Evolutionary conservation across 1,140 invertebrate species (phyloP), one percentile per base, ranked within the genome.

Genomic region (Drosophila nannoptera): DNA sequence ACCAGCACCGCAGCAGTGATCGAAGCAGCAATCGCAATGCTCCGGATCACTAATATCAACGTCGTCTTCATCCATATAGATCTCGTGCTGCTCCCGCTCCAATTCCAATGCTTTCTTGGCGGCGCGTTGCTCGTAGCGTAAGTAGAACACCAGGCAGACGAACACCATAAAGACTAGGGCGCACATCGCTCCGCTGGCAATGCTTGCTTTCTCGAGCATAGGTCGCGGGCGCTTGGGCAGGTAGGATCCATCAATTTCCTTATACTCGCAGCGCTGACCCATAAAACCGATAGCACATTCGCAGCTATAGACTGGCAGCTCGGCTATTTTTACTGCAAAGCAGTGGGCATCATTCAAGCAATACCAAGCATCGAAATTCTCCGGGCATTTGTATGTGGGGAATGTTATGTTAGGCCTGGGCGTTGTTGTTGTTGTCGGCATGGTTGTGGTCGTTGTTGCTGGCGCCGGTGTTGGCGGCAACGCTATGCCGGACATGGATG

Each of bases 181-280:
- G 90, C 97, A 94, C 78, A 94, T 95, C 65, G 95, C 96, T 83
- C 96, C 96, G 80, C 95, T 95, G 60, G 96, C 96, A 90, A 97
- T 97, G 88, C 95, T 96, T 64, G 96, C 96, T 82, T 94, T 96
- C 92, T 97, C 96, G 88, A 97, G 91, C 94, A 97, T 95, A 61
- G 95, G 93, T 90, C 94, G 94, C 87, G 94, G 94, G 89, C 95
- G 93, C 56, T 87, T 84, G 29, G 87, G 87, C 90, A 97, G 92
- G 93, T 97, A 98, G 78, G 96, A 97, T 90, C 96, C 95, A 91
- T 98, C 97, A 90, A 97, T 92, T 92, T 98, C 96, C 93, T 98
- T 98, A 90, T 96, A 98, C 91, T 94, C 93, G 90, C 93, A 98
- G 82, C 97, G 93, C 90, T 96, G 96, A 46, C 97, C 97, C 92